A percentile compares a stretch with the other conserved stretches of the same genome.
phyloP scores from a whole-genome alignment of 92 coral and sea anemone genomes.

The Palythoa grandiflora region DNA sequence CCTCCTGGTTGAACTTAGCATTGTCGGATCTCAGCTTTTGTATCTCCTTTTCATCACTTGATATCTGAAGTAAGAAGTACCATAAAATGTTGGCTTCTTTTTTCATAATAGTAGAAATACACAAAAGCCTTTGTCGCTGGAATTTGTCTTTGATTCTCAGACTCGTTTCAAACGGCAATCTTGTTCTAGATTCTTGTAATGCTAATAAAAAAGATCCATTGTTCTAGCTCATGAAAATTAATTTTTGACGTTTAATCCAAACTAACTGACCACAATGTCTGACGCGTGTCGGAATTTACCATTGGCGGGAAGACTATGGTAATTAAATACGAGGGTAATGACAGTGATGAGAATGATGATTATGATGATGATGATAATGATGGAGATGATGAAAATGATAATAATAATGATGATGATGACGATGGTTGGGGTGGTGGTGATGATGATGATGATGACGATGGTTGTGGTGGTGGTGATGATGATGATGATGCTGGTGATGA shows the following conservation, averaged over 20 bases:
- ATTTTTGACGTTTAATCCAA: too few relatives aligned
- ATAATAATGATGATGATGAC: not conserved
- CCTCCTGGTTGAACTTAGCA: conserved; percentile 83
- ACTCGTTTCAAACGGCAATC: not conserved
- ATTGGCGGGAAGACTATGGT: too few relatives aligned
- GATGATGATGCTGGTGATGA: too few relatives aligned
- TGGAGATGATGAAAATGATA: not conserved
- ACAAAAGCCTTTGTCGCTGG: not conserved
- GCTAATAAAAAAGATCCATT: not conserved
- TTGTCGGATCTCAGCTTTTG: conserved; percentile 84
- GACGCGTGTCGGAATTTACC: too few relatives aligned
- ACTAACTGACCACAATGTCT: too few relatives aligned
- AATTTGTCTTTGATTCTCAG: not conserved
- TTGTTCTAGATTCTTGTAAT: not conserved
- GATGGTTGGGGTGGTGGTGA: not conserved
- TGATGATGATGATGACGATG: too few relatives aligned
- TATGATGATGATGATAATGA: not conserved
- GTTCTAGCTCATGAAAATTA: not conserved
- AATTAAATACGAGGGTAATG: too few relatives aligned
- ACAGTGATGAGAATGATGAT: too few relatives aligned
- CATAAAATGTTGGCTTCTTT: not conserved
- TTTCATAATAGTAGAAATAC: not conserved
- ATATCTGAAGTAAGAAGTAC: conserved; percentile 58
- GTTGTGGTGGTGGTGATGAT: too few relatives aligned
- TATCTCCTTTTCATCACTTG: conserved; percentile 75